Evolutionary conservation across 92 coral and sea anemone species (phyloP).

Genomic region (Epizoanthus stellaris): DNA sequence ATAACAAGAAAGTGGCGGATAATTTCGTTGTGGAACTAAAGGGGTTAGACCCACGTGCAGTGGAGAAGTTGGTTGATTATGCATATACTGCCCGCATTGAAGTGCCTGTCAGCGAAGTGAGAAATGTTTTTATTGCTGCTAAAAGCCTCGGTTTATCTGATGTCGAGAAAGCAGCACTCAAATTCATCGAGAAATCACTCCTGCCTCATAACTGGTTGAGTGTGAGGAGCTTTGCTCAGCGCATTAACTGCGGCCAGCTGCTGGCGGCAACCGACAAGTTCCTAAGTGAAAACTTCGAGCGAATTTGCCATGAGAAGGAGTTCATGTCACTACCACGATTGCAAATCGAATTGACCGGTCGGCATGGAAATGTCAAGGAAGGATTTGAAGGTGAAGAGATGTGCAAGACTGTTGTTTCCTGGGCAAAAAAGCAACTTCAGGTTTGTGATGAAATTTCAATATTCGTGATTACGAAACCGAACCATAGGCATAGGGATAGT

Average conservation of each 20-base stretch:
- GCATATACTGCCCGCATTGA: constrained; percentile 79
- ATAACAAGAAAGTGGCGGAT: constrained; percentile 54
- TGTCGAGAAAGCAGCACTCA: constrained; percentile 68
- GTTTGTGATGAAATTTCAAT: constrained; percentile 44
- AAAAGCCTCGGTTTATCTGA: constrained; percentile 73
- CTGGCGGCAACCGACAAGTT: constrained; percentile 80
- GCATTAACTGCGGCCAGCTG: constrained; percentile 62
- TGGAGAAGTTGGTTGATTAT: constrained; percentile 84
- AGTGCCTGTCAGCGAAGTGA: constrained; percentile 64
- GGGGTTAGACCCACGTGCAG: constrained; percentile 84
- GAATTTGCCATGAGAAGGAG: constrained; percentile 81
- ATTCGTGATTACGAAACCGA: background rate
- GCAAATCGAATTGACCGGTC: constrained; percentile 85
- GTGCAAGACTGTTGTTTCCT: constrained; percentile 75
- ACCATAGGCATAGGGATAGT: background rate
- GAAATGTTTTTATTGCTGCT: constrained; percentile 76
- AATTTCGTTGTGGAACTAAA: constrained; percentile 64
- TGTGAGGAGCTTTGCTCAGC: constrained; percentile 74
- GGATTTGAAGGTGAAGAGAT: constrained; percentile 70
- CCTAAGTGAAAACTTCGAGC: constrained; percentile 72
- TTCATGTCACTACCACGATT: constrained; percentile 91
- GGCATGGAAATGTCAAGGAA: constrained; percentile 62
- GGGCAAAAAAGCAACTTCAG: constrained; percentile 90
- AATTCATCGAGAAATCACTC: constrained; percentile 70
- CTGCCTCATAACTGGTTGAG: constrained; percentile 82